Percentiles rank a stretch among this genome's conserved stretches.
Evolutionary conservation across 2,888 invertebrate species (phyloP).

Genomic region (Parnassius smintheus): DNA sequence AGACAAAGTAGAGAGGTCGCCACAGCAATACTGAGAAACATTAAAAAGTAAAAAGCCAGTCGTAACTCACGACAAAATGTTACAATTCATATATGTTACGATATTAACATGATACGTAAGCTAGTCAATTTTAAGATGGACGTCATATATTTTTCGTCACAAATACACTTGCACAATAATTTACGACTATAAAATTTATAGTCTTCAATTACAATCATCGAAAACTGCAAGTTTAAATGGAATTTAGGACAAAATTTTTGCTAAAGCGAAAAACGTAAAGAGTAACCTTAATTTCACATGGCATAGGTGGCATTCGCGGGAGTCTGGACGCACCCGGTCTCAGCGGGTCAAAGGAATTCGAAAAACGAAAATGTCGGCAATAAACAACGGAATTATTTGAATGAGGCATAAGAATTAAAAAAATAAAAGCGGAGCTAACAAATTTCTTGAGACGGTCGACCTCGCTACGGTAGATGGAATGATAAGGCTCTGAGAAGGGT

Average conservation of each 20-base stretch:
- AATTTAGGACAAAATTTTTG: constrained; percentile 66
- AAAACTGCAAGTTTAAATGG: constrained; percentile 48
- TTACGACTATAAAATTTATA: constrained; percentile 51
- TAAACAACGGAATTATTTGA: constrained; percentile 80
- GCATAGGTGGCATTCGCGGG: constrained; percentile 70
- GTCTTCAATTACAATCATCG: constrained; percentile 74
- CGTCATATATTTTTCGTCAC: not conserved
- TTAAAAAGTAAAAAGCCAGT: constrained; percentile 58
- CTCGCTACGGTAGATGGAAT: constrained; percentile 55
- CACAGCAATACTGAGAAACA: constrained; percentile 59
- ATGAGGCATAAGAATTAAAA: constrained; percentile 70
- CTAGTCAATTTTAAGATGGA: constrained; percentile 41
- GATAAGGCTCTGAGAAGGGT: constrained; percentile 75
- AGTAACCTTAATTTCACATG: constrained; percentile 73
- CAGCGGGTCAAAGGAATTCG: constrained; percentile 59
- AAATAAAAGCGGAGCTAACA: constrained; percentile 67
- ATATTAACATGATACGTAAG: constrained; percentile 42
- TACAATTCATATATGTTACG: constrained; percentile 54
- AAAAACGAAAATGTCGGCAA: constrained; percentile 79
- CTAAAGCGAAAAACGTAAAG: constrained; percentile 63
- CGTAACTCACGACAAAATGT: constrained; percentile 55
- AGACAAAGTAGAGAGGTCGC: constrained; percentile 53
- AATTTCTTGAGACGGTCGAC: constrained; percentile 66
- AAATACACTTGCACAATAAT: not conserved
- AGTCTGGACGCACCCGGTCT: constrained; percentile 52